Base-by-base conservation (phyloP, 2,797 vertebrate genomes). In the Limosa lapponica region DNA sequence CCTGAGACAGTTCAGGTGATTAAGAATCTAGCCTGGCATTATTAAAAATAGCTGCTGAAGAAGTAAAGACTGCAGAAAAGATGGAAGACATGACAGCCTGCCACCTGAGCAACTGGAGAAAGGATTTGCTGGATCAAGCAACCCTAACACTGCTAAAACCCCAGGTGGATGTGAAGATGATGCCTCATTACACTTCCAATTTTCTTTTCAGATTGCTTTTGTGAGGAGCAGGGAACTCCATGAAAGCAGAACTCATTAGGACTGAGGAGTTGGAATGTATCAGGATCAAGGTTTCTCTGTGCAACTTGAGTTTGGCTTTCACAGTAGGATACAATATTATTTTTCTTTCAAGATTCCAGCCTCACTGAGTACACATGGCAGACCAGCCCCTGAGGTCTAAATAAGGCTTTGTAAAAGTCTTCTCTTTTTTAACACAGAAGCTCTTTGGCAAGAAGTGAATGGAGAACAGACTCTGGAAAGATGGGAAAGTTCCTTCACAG, bases 41-140 rank as follows among this genome's bases (percentile, higher is more conserved):
- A 91, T 41, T 80, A 78, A 82, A 91, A 93, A 87, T 46, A 93
- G 64, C 41, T 71, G 59, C 84, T 88, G 48, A 89, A 82, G 69
- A 43, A 77, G 25, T 7, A 64, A 25, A 70, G 22, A 20, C 16
- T 39, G 48, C 32, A 79, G 41, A 57, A 82, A 55, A 80, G 52
- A 69, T 16, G 43, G 70, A 82, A 82, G 32, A 82, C 1, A 2
- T 20, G 58, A 64, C 15, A 90, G 34, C 22, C 36, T 72, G n/a
- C 24, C 67, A 85, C 28, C 23, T 28, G 20, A 78, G 37, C 44
- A 36, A 24, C 15, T 51, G 22, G 17, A 77, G 30, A 65, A 81
- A 89, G 48, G 41, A 61, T 75, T 11, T 87, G 66, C 59, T 54
- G 34, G 28, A 85, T 52, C 59, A 66, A 77, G 64, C 19, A 83